These are phyloP conservation scores for Phortica magna DNA, from an alignment of 2,888 invertebrate species.

Conservation along the genomic window DNA sequence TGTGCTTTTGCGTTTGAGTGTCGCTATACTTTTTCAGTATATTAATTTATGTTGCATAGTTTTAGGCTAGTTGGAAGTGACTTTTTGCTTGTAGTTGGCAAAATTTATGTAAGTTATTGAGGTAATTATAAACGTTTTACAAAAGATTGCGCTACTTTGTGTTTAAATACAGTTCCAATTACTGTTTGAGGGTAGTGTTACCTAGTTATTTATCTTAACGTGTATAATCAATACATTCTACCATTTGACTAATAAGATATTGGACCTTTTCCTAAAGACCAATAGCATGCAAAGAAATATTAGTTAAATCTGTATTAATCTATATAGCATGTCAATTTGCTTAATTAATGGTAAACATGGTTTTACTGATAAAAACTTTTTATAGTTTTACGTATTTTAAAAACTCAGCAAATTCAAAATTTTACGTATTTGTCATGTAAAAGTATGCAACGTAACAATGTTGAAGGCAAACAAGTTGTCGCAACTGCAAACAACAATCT, in stretches of 20 bases:
- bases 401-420: background rate
- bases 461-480: conserved; percentile 57
- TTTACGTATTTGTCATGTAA: conserved; percentile 18
- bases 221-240: too few species aligned
- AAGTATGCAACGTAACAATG: conserved; percentile 45
- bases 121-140: conserved; percentile 35
- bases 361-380: background rate
- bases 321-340: too few species aligned
- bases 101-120: conserved; percentile 10
- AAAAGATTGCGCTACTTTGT: conserved; percentile 37
- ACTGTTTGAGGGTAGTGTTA: too few species aligned
- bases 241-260: too few species aligned
- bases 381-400: background rate
- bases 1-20: background rate
- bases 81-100: conserved; percentile 52
- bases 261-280: too few species aligned
- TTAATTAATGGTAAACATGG: too few species aligned
- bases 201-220: too few species aligned
- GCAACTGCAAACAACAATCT: conserved; percentile 56
- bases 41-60: conserved; percentile 53
- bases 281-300: conserved; percentile 57
- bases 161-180: too few species aligned
- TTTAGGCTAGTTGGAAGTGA: conserved; percentile 66
- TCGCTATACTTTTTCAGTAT: conserved; percentile 33
- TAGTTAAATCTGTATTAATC: too few species aligned